Base-by-base conservation (phyloP, 2,888 invertebrate species). In the Girardia tigrina region DNA sequence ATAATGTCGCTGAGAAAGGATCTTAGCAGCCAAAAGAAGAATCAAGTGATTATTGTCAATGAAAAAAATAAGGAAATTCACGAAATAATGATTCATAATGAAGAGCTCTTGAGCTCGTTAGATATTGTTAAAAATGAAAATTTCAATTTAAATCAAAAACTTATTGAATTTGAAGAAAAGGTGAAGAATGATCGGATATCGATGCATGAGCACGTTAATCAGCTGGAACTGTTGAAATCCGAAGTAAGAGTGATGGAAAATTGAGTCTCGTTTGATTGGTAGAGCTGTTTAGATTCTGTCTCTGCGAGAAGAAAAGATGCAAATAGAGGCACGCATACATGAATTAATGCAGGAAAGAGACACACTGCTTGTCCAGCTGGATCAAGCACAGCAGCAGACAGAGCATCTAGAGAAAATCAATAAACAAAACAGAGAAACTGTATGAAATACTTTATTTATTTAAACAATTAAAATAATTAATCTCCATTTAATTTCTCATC, bases 311-410 rank as follows among this genome's bases (percentile, higher is more conserved):
- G 90, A 91, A 83, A 90, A 90, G 81, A 86, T 88, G 75, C 93
- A 94, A 79, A 85, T 94, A 80, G 94, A 94, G 83, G 88, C 90
- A 82, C 87, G 91, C 80, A 87, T 94, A 78, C 88, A 89, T 78
- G 86, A 88, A 78, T 87, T 91, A 6, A 88, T 90, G 20, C 88
- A 89, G 77, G 93, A 94, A 84, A 88, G 92, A 79, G 91, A 92
- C 78, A 88, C 88, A 78, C 86, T 93, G 74, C 87, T 88, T 73
- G 88, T 89, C 73, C 90, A 90, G 77, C 86, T 94, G 76, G 94
- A 94, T 78, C 93, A 94, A 84, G 90, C 92, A 42, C 90, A 90
- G 75, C 92, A 94, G 84, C 88, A 91, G 82, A 91, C 93, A 80
- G 86, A 90, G 80, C 88, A 91, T 80, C 86, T 94, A 80, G 93